Evolutionary conservation across 2,113 vertebrate species (phyloP).

Genomic region (Symphodus melops): DNA sequence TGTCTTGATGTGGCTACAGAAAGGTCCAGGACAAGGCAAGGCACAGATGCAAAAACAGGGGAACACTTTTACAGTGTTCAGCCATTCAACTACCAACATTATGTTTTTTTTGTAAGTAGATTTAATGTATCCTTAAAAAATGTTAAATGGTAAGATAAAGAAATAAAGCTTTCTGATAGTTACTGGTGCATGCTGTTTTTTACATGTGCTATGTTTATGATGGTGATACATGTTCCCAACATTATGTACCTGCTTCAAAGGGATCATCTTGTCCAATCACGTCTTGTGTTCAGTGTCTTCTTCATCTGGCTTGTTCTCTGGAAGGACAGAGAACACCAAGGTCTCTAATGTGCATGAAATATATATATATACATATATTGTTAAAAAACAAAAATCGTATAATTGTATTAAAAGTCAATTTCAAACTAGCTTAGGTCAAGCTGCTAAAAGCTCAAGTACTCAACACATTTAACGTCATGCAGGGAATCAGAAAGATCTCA

Average conservation of each 20-base stretch:
- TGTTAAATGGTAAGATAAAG: background rate
- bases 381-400: too few relatives aligned
- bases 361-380: too few relatives aligned
- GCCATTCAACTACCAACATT: slow-evolving; percentile 6
- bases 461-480: background rate
- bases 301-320: slow-evolving; percentile 44
- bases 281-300: slow-evolving; percentile 49
- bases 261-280: slow-evolving; percentile 54
- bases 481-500: background rate
- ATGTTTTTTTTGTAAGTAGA: background rate
- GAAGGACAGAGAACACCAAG: slow-evolving; percentile 55
- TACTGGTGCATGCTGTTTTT: slow-evolving; percentile 16
- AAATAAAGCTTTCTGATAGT: background rate
- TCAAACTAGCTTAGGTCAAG: background rate
- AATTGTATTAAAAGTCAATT: too few relatives aligned
- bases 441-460: background rate
- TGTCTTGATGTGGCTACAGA: slow-evolving; percentile 1
- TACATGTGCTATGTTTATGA: slow-evolving; percentile 37
- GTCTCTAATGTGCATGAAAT: slow-evolving; percentile 48
- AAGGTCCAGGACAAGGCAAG: slow-evolving; percentile 5
- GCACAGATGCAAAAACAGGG: slow-evolving; percentile 33
- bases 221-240: slow-evolving; percentile 55
- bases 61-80: slow-evolving; percentile 13
- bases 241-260: slow-evolving; percentile 75
- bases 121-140: background rate